Conservation (phyloP, 2,797 vertebrate species). For the Chrysocyon brachyurus region DNA sequence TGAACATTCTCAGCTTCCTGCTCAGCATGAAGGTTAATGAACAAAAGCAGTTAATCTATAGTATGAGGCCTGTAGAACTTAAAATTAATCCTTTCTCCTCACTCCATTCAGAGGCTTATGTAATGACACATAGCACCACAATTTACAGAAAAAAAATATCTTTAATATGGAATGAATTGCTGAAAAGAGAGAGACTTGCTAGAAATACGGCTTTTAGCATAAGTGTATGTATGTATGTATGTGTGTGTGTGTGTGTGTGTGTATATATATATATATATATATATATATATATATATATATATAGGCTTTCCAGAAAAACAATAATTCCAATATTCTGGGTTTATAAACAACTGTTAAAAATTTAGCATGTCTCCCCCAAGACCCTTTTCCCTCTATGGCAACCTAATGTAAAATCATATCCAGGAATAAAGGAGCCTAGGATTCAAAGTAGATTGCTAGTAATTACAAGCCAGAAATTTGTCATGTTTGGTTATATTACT, state of each 20-base stretch:
- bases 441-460: constrained; percentile 63
- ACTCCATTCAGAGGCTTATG: background rate
- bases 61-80: background rate
- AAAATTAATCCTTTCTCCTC: background rate
- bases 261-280: too few species aligned
- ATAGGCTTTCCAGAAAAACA: background rate
- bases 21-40: constrained; percentile 56
- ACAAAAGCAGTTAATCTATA: constrained; percentile 49
- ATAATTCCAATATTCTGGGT: background rate
- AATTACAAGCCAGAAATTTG: constrained; percentile 67
- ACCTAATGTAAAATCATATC: constrained; percentile 42
- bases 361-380: background rate
- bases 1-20: constrained; percentile 48
- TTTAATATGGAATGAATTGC: constrained; percentile 40
- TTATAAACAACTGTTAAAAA: background rate
- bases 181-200: constrained; percentile 29
- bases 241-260: too few species aligned
- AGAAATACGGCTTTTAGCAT: constrained; percentile 5
- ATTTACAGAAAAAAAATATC: background rate
- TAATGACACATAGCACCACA: background rate
- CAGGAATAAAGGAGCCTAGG: background rate
- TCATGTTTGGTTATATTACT: background rate
- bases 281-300: background rate
- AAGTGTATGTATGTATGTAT: too few species aligned
- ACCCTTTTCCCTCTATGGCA: background rate